Percentiles rank a stretch among this genome's conserved stretches.
These are phyloP conservation scores for Onychomys torridus DNA, from an alignment of 2,797 vertebrate species.

Conservation along the genomic window DNA sequence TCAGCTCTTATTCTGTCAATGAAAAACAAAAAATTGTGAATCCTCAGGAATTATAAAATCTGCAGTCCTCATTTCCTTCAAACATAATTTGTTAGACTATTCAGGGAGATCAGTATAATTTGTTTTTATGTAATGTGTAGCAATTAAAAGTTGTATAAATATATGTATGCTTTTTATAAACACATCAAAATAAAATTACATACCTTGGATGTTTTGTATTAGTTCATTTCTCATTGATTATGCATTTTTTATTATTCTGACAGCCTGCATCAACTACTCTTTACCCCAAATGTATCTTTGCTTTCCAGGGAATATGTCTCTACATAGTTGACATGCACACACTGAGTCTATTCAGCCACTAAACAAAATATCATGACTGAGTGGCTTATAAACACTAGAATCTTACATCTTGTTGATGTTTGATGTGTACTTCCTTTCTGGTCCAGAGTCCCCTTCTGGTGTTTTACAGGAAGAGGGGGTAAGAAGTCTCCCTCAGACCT, in stretches of 20 bases:
- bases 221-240: neutral
- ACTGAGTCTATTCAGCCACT: neutral
- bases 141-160: neutral
- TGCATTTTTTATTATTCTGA: neutral
- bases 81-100: conserved; percentile 4
- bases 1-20: neutral
- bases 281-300: neutral
- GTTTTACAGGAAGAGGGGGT: neutral
- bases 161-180: neutral
- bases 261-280: neutral
- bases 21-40: neutral
- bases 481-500: neutral
- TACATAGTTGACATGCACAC: neutral
- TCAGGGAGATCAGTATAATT: conserved; percentile 13
- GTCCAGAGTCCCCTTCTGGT: neutral
- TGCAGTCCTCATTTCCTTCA: neutral
- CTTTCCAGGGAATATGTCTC: neutral
- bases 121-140: neutral
- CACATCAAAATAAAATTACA: neutral
- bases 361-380: neutral
- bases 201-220: neutral
- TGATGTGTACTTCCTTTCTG: neutral
- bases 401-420: neutral
- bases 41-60: conserved; percentile 17
- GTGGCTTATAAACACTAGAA: neutral